Conservation (phyloP, 2,113 vertebrate species). For the Syngnathoides biaculeatus region DNA sequence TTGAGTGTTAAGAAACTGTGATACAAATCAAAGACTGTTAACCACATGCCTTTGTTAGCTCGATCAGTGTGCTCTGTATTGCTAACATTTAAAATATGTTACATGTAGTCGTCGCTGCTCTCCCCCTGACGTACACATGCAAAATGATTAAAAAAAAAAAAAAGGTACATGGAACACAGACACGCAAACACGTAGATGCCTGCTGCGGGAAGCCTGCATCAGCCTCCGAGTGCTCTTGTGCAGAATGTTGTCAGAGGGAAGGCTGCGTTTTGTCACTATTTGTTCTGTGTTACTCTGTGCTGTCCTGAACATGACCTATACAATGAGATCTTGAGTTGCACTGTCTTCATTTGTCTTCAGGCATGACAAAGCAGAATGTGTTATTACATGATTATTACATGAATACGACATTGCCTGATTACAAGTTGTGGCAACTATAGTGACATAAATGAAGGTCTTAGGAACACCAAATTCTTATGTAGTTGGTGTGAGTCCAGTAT, state of each 20-base stretch:
- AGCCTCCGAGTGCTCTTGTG: conserved; percentile 39
- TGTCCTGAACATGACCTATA: conserved; percentile 62
- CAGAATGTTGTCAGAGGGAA: conserved; percentile 29
- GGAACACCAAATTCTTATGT: no score
- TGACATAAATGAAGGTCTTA: no score
- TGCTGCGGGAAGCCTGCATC: conserved; percentile 19
- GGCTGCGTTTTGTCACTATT: conserved; percentile 44
- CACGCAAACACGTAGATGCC: conserved; percentile 10
- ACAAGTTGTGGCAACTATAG: no score
- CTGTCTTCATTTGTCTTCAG: conserved; percentile 38
- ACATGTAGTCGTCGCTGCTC: conserved; percentile 37
- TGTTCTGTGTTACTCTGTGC: conserved; percentile 54
- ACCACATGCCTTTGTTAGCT: conserved; percentile 69
- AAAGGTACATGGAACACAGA: conserved; percentile 22
- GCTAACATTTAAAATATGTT: conserved; percentile 45
- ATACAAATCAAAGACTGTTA: conserved; percentile 68
- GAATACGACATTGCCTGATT: no score
- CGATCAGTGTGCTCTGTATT: conserved; percentile 46
- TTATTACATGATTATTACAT: no score
- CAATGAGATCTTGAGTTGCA: conserved; percentile 39
- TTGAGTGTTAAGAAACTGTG: conserved; percentile 59
- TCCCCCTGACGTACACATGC: conserved; percentile 29
- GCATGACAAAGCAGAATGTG: no score
- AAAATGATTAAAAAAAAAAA: conserved; percentile 24
- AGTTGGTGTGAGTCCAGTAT: no score